phyloP scores from a whole-genome alignment of 2,888 invertebrate species.

The Pristionchus mayeri region DNA sequence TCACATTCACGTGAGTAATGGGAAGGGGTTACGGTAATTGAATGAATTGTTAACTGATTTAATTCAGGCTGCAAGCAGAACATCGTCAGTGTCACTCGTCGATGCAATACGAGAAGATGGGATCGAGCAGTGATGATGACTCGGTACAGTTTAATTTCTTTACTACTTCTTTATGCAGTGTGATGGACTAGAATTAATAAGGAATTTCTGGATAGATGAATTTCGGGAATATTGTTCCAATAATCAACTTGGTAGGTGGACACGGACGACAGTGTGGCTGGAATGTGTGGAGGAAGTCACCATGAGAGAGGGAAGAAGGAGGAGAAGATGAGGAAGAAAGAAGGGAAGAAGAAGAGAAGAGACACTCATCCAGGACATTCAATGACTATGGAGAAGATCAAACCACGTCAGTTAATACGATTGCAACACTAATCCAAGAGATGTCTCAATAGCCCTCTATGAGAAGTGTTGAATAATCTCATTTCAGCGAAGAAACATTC shows the following conservation, averaged over 20 bases:
- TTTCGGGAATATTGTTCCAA: too few species aligned
- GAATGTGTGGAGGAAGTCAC: conserved; percentile 56
- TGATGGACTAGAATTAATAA: not conserved
- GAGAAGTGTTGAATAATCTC: not conserved
- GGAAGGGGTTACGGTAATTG: not conserved
- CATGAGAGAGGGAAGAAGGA: conserved; percentile 27
- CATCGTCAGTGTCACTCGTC: conserved; percentile 45
- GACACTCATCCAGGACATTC: conserved; percentile 36
- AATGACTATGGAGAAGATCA: not conserved
- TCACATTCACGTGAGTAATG: conserved; percentile 35
- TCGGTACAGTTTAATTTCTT: not conserved
- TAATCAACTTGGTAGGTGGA: conserved; percentile 48
- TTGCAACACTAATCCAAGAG: not conserved
- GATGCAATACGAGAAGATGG: conserved; percentile 46
- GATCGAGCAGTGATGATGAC: conserved; percentile 33
- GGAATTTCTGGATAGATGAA: not conserved
- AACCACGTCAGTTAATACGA: not conserved
- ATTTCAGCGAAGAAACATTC: conserved; percentile 24
- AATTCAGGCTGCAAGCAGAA: not conserved
- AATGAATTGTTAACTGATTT: not conserved
- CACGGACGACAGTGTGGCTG: conserved; percentile 66
- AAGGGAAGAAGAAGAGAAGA: conserved; percentile 46
- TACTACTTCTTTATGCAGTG: not conserved
- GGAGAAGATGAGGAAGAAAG: conserved; percentile 17
- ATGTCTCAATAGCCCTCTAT: too few species aligned